These are phyloP conservation scores for Plectrocnemia conspersa DNA, from an alignment of 1,140 invertebrate genomes.

Conservation along the genomic window DNA sequence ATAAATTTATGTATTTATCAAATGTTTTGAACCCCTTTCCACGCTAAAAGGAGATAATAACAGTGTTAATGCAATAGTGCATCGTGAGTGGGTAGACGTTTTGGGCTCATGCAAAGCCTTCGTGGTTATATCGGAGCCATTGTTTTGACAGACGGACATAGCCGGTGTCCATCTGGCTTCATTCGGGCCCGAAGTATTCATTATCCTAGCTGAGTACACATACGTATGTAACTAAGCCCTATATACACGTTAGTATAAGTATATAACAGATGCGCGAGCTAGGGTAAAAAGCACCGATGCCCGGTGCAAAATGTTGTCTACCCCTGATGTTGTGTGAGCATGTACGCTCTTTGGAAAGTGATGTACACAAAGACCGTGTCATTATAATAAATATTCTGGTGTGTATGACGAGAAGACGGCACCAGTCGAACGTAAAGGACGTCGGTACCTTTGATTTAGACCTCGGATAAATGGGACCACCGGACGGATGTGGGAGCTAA, in stretches of 20 bases:
- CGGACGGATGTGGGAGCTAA: neutral
- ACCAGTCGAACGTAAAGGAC: conserved; percentile 22
- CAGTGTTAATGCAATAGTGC: too few species aligned
- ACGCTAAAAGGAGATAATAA: too few species aligned
- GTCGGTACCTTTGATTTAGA: conserved; percentile 32
- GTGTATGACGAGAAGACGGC: conserved; percentile 28
- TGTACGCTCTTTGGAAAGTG: conserved; percentile 14
- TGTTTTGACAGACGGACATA: conserved; percentile 12
- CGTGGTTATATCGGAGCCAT: neutral
- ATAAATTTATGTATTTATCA: too few species aligned
- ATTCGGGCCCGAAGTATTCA: conserved; percentile 15
- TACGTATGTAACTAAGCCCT: too few species aligned
- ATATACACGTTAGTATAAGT: too few species aligned
- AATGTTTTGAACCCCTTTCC: too few species aligned
- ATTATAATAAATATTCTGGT: conserved; percentile 21
- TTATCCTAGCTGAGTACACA: neutral
- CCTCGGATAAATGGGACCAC: conserved; percentile 26
- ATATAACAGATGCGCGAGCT: too few species aligned
- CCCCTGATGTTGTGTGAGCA: conserved; percentile 4
- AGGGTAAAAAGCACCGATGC: neutral
- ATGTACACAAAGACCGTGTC: conserved; percentile 25
- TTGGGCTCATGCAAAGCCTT: too few species aligned
- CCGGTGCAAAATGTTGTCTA: conserved; percentile 2
- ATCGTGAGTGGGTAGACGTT: too few species aligned
- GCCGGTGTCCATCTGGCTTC: conserved; percentile 10